Conservation (phyloP, 2,797 vertebrate genomes). For the Neolamprologus multifasciatus region DNA sequence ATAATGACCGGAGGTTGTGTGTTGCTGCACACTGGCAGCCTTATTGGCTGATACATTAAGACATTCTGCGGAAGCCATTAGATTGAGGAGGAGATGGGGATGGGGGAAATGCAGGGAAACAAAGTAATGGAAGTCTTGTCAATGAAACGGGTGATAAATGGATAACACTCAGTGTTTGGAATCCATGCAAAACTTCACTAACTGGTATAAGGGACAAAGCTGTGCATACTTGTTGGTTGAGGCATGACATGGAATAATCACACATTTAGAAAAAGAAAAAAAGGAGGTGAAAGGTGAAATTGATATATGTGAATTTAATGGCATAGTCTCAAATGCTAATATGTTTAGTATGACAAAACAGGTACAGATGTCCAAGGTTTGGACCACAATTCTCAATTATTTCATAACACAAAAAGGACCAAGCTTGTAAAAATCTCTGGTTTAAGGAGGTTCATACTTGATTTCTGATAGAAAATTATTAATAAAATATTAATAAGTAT, state of each 20-base stretch:
- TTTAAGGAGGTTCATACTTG: background rate
- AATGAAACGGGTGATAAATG: constrained; percentile 45
- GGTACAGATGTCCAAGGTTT: background rate
- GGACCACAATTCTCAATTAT: background rate
- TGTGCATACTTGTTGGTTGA: constrained; percentile 9
- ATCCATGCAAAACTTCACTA: constrained; percentile 21
- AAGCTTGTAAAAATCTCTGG: background rate
- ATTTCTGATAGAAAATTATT: background rate
- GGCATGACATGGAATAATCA: constrained; percentile 47
- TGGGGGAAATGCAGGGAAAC: background rate
- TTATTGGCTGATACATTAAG: constrained; percentile 38
- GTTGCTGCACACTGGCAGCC: constrained; percentile 49
- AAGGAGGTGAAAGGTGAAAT: background rate
- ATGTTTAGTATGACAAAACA: background rate
- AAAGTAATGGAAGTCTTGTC: constrained; percentile 38
- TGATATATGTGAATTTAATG: background rate
- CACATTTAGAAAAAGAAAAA: background rate
- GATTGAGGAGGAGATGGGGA: constrained; percentile 10
- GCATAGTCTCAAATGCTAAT: background rate
- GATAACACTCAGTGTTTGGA: constrained; percentile 18
- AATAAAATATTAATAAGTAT: background rate
- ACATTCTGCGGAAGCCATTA: constrained; percentile 52
- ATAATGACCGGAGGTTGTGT: constrained; percentile 47
- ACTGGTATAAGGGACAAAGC: background rate
- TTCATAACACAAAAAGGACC: rapidly evolving